Evolutionary conservation across 2,113 vertebrate genomes (phyloP), one percentile per base, ranked within the genome.

Genomic region (Paratilapia polleni): DNA sequence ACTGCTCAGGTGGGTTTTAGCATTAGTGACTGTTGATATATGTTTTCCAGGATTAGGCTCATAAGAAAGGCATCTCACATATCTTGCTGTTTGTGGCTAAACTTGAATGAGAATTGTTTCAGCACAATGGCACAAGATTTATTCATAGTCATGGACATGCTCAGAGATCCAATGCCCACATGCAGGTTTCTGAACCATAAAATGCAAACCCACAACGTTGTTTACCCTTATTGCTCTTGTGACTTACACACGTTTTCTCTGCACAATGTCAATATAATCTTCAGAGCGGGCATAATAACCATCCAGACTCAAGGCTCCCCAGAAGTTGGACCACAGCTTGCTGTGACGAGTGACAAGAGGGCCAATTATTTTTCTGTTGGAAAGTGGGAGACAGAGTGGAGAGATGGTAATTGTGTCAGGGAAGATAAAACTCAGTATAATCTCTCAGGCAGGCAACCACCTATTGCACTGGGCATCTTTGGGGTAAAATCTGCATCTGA

Each of bases 291-390:
- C 98, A 15, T 99, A 99, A 85, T 98, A 99, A 6, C 98, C 98
- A 87, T 99, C 98, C 74, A 98, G 95, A 80, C 97, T 99, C 90
- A 99, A 68, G 41, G 97, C 97, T 89, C 98, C 98, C 98, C 98
- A 99, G 93, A 99, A 99, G 91, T 99, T 99, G 88, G 98, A 99
- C 98, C 98, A 99, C 28, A 99, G 95, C 88, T 99, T 99, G 81
- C 97, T 94, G 70, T 99, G 97, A 59, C 98, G 97, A 74, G 96
- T 98, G 79, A 99, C 97, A 1, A 99, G 97, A 0, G 98, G 98
- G 66, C 96, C 97, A 93, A 99, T 97, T 90, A 99, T 97, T 93
- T 98, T 99, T 76, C 98, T 99, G 94, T 84, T 78, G 82, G 87
- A 66, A 91, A 75, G 54, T 82, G 85, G 62, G 54, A 87, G 58